Evolutionary conservation across 1,140 invertebrate species (phyloP).

Genomic region (Andrena cerasifolii): DNA sequence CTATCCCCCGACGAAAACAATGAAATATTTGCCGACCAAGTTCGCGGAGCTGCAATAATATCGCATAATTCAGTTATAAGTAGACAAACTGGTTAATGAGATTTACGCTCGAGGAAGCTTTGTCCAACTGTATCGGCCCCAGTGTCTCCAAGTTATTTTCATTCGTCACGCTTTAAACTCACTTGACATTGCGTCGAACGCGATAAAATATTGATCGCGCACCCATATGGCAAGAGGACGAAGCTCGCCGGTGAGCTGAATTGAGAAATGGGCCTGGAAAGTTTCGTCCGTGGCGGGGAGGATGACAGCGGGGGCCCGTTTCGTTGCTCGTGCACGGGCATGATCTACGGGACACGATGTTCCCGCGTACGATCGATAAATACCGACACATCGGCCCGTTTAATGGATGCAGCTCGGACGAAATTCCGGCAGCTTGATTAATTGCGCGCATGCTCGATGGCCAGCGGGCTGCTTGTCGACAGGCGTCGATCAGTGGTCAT

Average conservation of each 20-base stretch:
- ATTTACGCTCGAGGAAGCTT: not conserved
- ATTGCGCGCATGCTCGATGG: conserved; percentile 30
- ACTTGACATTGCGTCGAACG: not conserved
- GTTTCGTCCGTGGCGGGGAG: not conserved
- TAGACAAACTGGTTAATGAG: not conserved
- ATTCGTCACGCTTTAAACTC: not conserved
- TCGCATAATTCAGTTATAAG: not conserved
- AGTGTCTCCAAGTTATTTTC: not conserved
- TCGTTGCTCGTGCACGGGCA: not conserved
- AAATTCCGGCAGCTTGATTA: conserved; percentile 54
- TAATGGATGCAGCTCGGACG: conserved; percentile 28
- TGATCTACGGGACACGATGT: conserved; percentile 31
- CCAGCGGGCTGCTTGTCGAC: conserved; percentile 8
- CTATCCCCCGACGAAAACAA: too few species aligned
- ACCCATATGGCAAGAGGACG: not conserved
- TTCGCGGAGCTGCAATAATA: too few species aligned
- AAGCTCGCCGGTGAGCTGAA: not conserved
- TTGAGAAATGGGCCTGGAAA: not conserved
- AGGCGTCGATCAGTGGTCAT: conserved; percentile 25
- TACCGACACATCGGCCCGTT: conserved; percentile 17
- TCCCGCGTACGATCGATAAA: conserved; percentile 46
- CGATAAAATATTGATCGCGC: not conserved
- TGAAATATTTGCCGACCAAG: too few species aligned
- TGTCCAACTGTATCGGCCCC: not conserved
- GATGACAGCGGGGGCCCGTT: not conserved